Percentiles rank a stretch among this genome's conserved stretches.
Evolutionary conservation across 2,113 vertebrate species (phyloP).

Genomic region (Zosterops borbonicus): DNA sequence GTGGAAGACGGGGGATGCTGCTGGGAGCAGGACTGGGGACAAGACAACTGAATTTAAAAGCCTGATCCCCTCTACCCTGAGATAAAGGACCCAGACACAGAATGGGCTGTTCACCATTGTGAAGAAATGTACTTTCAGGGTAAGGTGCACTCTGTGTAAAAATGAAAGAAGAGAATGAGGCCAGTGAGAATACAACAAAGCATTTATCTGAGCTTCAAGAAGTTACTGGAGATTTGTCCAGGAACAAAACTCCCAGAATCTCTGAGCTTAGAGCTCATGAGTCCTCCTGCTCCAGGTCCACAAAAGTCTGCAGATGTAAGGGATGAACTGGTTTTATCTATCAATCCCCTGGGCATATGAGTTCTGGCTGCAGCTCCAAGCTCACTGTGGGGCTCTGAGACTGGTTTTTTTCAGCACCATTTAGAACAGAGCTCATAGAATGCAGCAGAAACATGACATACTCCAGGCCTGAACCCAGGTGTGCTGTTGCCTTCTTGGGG

Average conservation of each 20-base stretch:
- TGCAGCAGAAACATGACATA: background rate
- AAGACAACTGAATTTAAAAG: background rate
- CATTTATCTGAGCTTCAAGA: background rate
- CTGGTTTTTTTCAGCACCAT: background rate
- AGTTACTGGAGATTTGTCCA: background rate
- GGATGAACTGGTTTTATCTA: background rate
- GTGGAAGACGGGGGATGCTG: background rate
- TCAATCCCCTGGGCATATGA: background rate
- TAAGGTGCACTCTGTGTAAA: background rate
- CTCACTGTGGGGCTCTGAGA: background rate
- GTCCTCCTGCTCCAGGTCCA: background rate
- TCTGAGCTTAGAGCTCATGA: background rate
- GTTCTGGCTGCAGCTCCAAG: background rate
- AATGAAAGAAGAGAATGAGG: background rate
- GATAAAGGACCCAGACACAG: background rate
- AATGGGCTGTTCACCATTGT: background rate
- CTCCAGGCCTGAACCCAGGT: fast-evolving
- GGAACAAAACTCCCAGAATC: background rate
- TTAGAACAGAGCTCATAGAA: background rate
- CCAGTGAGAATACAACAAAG: background rate
- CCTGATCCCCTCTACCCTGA: background rate
- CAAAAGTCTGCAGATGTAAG: background rate
- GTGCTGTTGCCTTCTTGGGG: background rate
- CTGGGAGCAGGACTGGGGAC: background rate
- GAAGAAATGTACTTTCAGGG: background rate